Evolutionary conservation across 2,113 vertebrate genomes (phyloP).

Genomic region (Eolophus roseicapilla): DNA sequence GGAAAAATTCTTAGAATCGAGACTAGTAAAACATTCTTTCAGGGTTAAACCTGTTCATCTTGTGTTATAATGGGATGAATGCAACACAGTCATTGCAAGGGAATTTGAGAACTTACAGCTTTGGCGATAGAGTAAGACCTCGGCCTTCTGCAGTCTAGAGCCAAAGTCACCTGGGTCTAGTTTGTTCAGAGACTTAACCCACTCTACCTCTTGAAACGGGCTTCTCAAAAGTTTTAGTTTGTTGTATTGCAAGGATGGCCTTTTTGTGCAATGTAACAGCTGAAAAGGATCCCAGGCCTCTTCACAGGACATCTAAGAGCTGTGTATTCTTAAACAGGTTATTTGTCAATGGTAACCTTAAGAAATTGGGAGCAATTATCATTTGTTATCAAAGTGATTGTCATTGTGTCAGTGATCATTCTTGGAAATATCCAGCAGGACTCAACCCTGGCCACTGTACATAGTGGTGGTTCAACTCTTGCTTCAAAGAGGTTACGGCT

Average conservation of each 20-base stretch:
- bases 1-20: background rate
- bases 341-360: background rate
- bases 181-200: background rate
- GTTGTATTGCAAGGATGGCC: background rate
- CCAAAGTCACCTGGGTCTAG: background rate
- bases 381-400: background rate
- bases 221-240: background rate
- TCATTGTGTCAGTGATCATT: background rate
- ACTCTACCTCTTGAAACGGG: background rate
- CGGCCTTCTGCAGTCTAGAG: background rate
- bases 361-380: background rate
- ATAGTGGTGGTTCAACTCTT: background rate
- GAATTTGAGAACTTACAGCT: background rate
- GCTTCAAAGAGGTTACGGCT: background rate
- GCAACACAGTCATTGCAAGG: background rate
- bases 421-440: background rate
- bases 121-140: background rate
- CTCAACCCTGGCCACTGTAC: background rate
- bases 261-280: background rate
- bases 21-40: background rate
- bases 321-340: background rate
- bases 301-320: background rate
- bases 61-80: background rate
- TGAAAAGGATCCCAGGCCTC: background rate
- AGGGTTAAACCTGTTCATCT: background rate